phyloP scores from a whole-genome alignment of 2,888 invertebrate genomes.

The Polietes domitor region DNA sequence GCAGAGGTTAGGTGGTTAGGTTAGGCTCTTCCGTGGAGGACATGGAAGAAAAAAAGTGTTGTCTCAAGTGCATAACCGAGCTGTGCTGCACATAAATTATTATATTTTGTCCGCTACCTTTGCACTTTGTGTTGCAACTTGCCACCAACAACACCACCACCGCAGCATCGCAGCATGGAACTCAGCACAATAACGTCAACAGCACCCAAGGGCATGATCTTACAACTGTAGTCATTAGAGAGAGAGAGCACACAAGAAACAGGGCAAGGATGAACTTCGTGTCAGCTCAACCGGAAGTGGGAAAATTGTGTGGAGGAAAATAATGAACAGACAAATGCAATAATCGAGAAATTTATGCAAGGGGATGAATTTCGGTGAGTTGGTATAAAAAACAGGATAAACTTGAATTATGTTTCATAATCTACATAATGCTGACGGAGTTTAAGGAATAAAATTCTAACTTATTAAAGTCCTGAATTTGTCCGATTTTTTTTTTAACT shows the following conservation, averaged over 20 bases:
- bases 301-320: slow-evolving; percentile 1
- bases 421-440: no score
- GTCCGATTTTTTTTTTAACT: no score
- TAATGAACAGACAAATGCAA: neutral
- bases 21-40: neutral
- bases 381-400: no score
- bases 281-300: neutral
- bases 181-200: slow-evolving; percentile 9
- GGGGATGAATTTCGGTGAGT: no score
- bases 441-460: no score
- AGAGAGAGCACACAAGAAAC: no score
- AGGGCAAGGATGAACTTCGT: neutral
- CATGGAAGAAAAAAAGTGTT: neutral
- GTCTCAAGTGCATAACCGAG: slow-evolving; percentile 56
- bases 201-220: slow-evolving; percentile 26
- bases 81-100: slow-evolving; percentile 47
- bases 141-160: slow-evolving; percentile 2
- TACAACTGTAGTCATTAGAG: slow-evolving; percentile 12
- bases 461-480: no score
- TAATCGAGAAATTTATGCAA: neutral
- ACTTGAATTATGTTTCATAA: no score
- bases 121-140: neutral
- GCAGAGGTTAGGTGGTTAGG: neutral
- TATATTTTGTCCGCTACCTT: slow-evolving; percentile 52
- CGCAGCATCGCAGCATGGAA: no score